phyloP scores from a whole-genome alignment of 2,888 invertebrate genomes.

The Schizotus pectinicornis region DNA sequence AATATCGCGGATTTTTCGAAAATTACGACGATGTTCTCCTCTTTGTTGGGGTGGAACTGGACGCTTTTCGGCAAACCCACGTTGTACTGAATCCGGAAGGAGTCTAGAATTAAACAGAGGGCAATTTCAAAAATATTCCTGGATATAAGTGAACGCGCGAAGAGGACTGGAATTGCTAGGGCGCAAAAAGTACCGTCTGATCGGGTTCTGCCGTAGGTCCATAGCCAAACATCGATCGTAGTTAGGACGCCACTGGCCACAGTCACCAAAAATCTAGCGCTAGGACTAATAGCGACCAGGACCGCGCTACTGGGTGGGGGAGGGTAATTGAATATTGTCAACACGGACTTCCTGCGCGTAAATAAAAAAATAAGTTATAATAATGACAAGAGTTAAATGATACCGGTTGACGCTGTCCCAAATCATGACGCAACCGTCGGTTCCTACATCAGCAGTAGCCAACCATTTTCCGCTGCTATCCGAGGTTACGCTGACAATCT shows the following conservation, averaged over 20 bases:
- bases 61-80: slow-evolving; percentile 47
- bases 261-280: slow-evolving; percentile 66
- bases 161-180: too few species aligned
- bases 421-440: slow-evolving; percentile 64
- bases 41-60: slow-evolving; percentile 54
- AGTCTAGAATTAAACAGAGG: too few species aligned
- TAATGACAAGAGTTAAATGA: slow-evolving; percentile 25
- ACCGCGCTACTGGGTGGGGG: slow-evolving; percentile 47
- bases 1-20: slow-evolving; percentile 55
- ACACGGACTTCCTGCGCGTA: slow-evolving; percentile 55
- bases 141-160: not conserved
- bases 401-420: slow-evolving; percentile 61
- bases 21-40: slow-evolving; percentile 57
- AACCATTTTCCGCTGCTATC: slow-evolving; percentile 65
- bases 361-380: slow-evolving; percentile 9
- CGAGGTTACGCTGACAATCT: slow-evolving; percentile 60
- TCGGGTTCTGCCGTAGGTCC: slow-evolving; percentile 62
- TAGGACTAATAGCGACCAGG: slow-evolving; percentile 61
- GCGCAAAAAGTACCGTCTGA: slow-evolving; percentile 63
- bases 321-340: slow-evolving; percentile 64
- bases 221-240: slow-evolving; percentile 66
- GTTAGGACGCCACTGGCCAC: slow-evolving; percentile 58
- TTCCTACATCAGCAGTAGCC: slow-evolving; percentile 65
- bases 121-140: too few species aligned
- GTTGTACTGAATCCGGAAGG: slow-evolving; percentile 2